Base-by-base conservation (phyloP, 2,888 invertebrate species). In the Crioceris asparagi region DNA sequence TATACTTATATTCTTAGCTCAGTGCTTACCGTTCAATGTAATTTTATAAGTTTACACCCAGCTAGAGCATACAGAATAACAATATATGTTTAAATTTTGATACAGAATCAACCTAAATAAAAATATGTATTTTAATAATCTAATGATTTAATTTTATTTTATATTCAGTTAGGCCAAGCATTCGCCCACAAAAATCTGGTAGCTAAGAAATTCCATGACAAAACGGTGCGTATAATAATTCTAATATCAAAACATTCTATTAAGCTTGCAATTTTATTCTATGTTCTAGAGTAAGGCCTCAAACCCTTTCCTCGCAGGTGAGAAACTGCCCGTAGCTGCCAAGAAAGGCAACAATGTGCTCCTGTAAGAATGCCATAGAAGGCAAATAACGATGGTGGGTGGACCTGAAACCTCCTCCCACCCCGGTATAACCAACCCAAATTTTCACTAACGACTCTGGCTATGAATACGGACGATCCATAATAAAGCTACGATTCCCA, bases 271-370 rank as follows among this genome's bases (percentile, higher is more conserved):
- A n/a, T n/a, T n/a, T n/a, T n/a, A n/a, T n/a, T n/a, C 3, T 6
- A 6, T 25, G 2, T 44, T 38, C 4, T 26, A 43, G 44, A 45
- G 35, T 39, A 41, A 36, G 39, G 38, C 43, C 16, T 33, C 18
- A 8, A 92, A 93, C 67, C 92, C 92, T 7, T 93, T 76, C 58
- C 70, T 92, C 53, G 72, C 72, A 52, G 92, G 91, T 25, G 86
- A 88, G 55, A 83, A 84, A 53, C 70, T 92, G 44, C 90, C 91
- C 7, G 83, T 91, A 45, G 91, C 91, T 25, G 92, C 93, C 38
- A 93, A 93, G 65, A 93, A 93, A 66, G 88, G 90, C 52, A 30
- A 27, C 31, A 40, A 36, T 32, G 39, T 29, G 16, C 38, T 41
- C 43, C 36, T 32, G 32, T 17, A 36, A 21, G 6, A 21, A 21